These are phyloP conservation scores for Ceyx margarethae DNA, from an alignment of 2,113 vertebrate species.

Conservation along the genomic window DNA sequence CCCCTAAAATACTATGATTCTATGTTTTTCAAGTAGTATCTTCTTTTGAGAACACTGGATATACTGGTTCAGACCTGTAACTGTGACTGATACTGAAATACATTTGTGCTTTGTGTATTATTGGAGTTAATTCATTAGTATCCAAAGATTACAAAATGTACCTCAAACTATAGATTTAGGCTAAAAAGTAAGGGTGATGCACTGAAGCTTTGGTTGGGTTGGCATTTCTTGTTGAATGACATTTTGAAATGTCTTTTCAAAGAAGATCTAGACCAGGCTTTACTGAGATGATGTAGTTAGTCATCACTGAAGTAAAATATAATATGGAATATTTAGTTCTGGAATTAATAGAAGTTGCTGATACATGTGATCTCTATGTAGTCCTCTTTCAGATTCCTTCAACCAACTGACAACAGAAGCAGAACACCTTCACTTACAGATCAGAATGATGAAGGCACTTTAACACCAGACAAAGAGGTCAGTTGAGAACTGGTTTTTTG, in stretches of 20 bases:
- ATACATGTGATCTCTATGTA: slow-evolving; percentile 41
- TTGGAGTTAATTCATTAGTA: not conserved
- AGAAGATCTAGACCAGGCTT: not conserved
- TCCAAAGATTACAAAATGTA: not conserved
- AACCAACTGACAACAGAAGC: slow-evolving; percentile 47
- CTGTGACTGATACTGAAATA: not conserved
- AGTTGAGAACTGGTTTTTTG: slow-evolving; percentile 38
- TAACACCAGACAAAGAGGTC: slow-evolving; percentile 87
- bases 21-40: not conserved
- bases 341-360: not conserved
- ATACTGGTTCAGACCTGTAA: not conserved
- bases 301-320: not conserved
- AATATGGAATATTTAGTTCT: not conserved
- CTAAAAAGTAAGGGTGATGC: not conserved
- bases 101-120: not conserved
- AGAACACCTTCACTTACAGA: slow-evolving; percentile 72
- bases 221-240: not conserved
- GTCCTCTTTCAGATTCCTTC: slow-evolving; percentile 47
- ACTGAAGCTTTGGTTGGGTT: not conserved
- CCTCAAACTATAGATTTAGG: not conserved
- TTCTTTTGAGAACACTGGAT: not conserved
- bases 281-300: not conserved
- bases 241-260: not conserved
- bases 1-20: too few relatives aligned
- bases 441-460: slow-evolving; percentile 75